Base-by-base conservation (phyloP, 2,888 invertebrate species). In the Diabrotica balteata region DNA sequence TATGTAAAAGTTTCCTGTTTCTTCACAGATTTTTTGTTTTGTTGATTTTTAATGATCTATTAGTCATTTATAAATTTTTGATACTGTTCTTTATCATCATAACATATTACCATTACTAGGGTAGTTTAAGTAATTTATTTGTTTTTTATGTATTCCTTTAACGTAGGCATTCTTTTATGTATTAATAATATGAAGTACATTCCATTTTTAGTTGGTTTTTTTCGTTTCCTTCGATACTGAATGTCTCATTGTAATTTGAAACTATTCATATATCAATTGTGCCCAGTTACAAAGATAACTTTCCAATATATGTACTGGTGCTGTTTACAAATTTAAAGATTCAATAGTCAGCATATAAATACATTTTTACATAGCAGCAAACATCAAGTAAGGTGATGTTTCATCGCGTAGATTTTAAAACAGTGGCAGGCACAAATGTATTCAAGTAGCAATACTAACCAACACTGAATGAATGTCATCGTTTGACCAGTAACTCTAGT, bases 61-160 rank as follows among this genome's bases (percentile, higher is more conserved):
- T 74, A 77, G 76, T 76, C 74, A 75, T 72, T 57, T 73, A 64
- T 43, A 64, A 74, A 77, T 73, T 78, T 80, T 79, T 77, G 78
- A 79, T 80, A 79, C 79, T 73, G 72, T 73, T 74, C 73, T 72
- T 69, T 68, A 71, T 76, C 73, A 71, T 69, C 63, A 66, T 70
- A 70, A 72, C 68, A 70, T 73, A 72, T 75, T 75, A 75, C 75
- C 75, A 75, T 71, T 71, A 57, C 60, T 71, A 70, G 71, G 68
- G 65, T 74, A 73, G 73, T 72, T 68, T 77, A 76, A 78, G 76
- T 78, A 77, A 78, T 79, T 79, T 79, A 79, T 79, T 79, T 76
- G 74, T 75, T 69, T 76, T 74, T 72, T 70, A 69, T 70, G 75
- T 74, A 75, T 73, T 76, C 70, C 68, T 70, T 69, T 75, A 73